A percentile compares a stretch with the other conserved stretches of the same genome.
phyloP scores from a whole-genome alignment of 2,113 vertebrate genomes.

The Cervus canadensis region DNA sequence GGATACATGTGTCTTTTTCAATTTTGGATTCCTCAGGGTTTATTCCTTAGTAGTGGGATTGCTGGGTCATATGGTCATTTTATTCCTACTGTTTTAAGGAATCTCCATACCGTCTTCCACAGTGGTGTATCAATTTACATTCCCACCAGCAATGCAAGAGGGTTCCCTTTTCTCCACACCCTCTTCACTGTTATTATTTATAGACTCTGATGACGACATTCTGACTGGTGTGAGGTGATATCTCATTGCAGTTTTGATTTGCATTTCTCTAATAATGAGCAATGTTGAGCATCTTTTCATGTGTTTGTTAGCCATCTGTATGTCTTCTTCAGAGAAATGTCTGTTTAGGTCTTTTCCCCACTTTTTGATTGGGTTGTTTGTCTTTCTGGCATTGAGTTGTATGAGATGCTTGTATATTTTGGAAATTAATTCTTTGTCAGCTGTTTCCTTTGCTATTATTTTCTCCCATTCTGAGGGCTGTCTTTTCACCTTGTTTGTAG shows the following conservation, averaged over 20 bases:
- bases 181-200: background rate
- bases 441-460: background rate
- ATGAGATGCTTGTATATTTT: background rate
- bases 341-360: background rate
- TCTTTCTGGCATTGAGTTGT: background rate
- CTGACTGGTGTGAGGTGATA: background rate
- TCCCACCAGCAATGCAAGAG: background rate
- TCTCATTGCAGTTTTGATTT: background rate
- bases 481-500: background rate
- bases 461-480: background rate
- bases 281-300: background rate
- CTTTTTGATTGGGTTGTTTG: background rate
- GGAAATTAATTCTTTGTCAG: background rate
- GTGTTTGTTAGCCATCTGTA: background rate
- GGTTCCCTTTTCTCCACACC: background rate
- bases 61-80: background rate
- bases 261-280: background rate
- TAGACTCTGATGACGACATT: background rate
- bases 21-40: background rate
- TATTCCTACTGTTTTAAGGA: background rate
- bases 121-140: background rate
- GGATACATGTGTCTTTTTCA: background rate
- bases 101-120: background rate
- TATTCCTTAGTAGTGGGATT: background rate
- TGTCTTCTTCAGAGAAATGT: background rate